Percentiles rank a stretch among this genome's conserved stretches.
phyloP scores from a whole-genome alignment of 2,113 vertebrate species.

The Syngnathus scovelli region DNA sequence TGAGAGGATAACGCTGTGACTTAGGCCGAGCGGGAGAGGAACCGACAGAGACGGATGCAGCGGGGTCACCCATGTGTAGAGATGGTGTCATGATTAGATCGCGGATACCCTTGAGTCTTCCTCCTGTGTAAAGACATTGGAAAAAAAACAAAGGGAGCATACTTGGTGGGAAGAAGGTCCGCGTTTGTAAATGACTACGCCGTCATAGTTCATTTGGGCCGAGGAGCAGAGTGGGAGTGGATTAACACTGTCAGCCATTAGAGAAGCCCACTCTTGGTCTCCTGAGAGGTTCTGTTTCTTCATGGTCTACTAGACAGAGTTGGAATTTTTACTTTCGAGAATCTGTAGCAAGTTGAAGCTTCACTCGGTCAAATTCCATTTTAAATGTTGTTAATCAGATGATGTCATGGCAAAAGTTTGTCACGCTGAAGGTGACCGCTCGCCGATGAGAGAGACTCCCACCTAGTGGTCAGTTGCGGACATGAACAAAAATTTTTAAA shows the following conservation, averaged over 20 bases:
- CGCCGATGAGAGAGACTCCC: slow-evolving; percentile 52
- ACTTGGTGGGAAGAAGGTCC: slow-evolving; percentile 32
- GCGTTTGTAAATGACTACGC: slow-evolving; percentile 47
- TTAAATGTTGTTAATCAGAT: slow-evolving; percentile 28
- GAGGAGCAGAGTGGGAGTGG: slow-evolving; percentile 52
- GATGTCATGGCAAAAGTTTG: slow-evolving; percentile 47
- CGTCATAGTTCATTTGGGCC: slow-evolving; percentile 56
- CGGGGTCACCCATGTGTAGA: slow-evolving; percentile 46
- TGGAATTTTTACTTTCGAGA: slow-evolving; percentile 1
- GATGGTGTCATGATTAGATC: slow-evolving; percentile 71
- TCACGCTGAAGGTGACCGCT: slow-evolving; percentile 18
- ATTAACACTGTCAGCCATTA: slow-evolving; percentile 54
- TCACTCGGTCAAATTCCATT: neutral
- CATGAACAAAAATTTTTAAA: neutral
- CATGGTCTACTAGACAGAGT: slow-evolving; percentile 16
- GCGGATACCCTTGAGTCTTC: slow-evolving; percentile 65
- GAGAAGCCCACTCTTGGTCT: slow-evolving; percentile 24
- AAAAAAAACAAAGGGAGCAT: slow-evolving; percentile 22
- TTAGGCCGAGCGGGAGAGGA: slow-evolving; percentile 34
- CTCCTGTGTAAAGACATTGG: slow-evolving; percentile 3
- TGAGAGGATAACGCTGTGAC: slow-evolving; percentile 33
- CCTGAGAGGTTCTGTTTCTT: slow-evolving; percentile 1
- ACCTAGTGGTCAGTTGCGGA: slow-evolving; percentile 62
- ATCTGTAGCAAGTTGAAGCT: neutral
- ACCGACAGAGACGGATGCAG: slow-evolving; percentile 61